Evolutionary conservation across 1,140 invertebrate genomes (phyloP).

Genomic region (Trissolcus basalis): DNA sequence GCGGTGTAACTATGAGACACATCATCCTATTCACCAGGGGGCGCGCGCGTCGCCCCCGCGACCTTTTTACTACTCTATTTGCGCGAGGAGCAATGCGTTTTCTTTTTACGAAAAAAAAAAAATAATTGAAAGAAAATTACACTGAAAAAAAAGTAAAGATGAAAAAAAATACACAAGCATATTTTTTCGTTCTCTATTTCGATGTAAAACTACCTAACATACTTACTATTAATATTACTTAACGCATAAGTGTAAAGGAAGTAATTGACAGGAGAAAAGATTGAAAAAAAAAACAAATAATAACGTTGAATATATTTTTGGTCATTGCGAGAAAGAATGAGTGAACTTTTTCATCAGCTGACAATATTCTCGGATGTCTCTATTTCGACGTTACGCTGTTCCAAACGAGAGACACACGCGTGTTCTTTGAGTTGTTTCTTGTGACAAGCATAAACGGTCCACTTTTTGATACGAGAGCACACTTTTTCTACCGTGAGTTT

Average conservation of each 20-base stretch:
- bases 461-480: slow-evolving; percentile 73
- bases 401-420: slow-evolving; percentile 13
- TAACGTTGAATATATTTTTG: slow-evolving; percentile 74
- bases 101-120: slow-evolving; percentile 21
- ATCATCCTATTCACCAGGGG: slow-evolving; percentile 34
- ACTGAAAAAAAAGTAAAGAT: slow-evolving; percentile 1
- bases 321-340: slow-evolving; percentile 73
- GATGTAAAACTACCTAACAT: slow-evolving; percentile 75
- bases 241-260: slow-evolving; percentile 71
- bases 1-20: slow-evolving; percentile 30
- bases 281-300: slow-evolving; percentile 63
- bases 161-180: slow-evolving; percentile 62
- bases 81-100: slow-evolving; percentile 56
- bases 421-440: slow-evolving; percentile 52
- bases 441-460: slow-evolving; percentile 61
- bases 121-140: background rate
- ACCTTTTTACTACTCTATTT: slow-evolving; percentile 54
- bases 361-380: slow-evolving; percentile 75
- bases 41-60: slow-evolving; percentile 47
- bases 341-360: slow-evolving; percentile 73
- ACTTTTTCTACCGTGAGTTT: slow-evolving; percentile 71
- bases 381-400: slow-evolving; percentile 59
- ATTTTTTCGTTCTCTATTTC: slow-evolving; percentile 74
- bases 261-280: slow-evolving; percentile 31
- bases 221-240: slow-evolving; percentile 76